A percentile compares a stretch with the other conserved stretches of the same genome.
Evolutionary conservation across 1,140 invertebrate species (phyloP).

Genomic region (Dysdera silvatica): DNA sequence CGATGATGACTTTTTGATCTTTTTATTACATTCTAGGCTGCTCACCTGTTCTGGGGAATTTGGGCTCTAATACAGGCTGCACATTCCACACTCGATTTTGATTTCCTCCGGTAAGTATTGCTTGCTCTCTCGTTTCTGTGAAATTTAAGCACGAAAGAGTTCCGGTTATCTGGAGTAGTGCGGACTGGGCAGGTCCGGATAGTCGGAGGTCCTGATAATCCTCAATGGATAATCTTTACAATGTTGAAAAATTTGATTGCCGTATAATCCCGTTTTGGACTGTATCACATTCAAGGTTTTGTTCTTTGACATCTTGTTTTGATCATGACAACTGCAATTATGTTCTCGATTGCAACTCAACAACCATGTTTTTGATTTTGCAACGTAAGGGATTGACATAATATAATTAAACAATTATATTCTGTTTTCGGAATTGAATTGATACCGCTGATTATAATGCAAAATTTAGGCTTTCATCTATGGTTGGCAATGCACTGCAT

Average conservation of each 20-base stretch:
- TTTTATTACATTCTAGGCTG: conserved; percentile 42
- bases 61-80: conserved; percentile 88
- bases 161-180: background rate
- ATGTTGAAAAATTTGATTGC: background rate
- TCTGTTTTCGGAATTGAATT: too few species aligned
- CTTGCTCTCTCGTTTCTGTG: background rate
- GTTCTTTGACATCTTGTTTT: background rate
- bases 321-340: too few species aligned
- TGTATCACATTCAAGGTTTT: background rate
- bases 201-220: background rate
- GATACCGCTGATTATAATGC: too few species aligned
- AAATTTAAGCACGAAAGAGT: too few species aligned
- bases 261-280: background rate
- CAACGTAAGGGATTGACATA: too few species aligned
- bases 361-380: too few species aligned
- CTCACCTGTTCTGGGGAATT: conserved; percentile 85
- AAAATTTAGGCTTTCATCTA: too few species aligned
- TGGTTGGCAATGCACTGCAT: too few species aligned
- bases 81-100: conserved; percentile 86
- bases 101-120: conserved; percentile 72
- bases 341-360: too few species aligned
- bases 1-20: background rate
- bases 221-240: background rate
- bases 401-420: too few species aligned
- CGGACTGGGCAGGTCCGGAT: background rate